These are phyloP conservation scores for Drosophila mayri DNA, from an alignment of 1,140 invertebrate species.

Conservation along the genomic window DNA sequence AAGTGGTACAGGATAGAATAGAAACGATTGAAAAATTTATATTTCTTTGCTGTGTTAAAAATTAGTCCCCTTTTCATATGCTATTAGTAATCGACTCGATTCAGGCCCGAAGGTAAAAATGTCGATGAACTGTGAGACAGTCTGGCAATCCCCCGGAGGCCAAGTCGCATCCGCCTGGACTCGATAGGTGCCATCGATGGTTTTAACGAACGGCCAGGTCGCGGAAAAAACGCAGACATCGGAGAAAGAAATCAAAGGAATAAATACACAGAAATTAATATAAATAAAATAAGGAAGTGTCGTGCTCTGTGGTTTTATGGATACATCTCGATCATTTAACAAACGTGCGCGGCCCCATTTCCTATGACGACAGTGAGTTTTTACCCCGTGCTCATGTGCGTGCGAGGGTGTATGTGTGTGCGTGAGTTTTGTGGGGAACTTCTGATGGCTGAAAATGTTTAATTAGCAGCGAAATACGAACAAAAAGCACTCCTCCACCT, in stretches of 20 bases:
- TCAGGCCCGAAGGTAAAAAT: neutral
- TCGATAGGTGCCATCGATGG: constrained; percentile 18
- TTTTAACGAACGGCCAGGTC: constrained; percentile 19
- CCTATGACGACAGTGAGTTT: constrained; percentile 82
- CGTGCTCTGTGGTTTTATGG: constrained; percentile 54
- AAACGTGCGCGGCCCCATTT: constrained; percentile 54
- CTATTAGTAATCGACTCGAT: neutral
- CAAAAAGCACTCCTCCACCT: constrained; percentile 44
- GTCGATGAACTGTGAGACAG: neutral
- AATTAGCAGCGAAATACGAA: constrained; percentile 70
- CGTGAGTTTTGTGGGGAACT: constrained; percentile 58
- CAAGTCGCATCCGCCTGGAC: neutral
- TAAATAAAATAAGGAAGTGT: constrained; percentile 45
- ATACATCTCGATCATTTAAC: constrained; percentile 35
- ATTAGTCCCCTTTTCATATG: too few relatives aligned
- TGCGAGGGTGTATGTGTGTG: constrained; percentile 60
- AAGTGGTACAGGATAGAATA: neutral
- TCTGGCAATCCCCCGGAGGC: neutral
- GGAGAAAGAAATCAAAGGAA: constrained; percentile 59
- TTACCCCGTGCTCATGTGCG: constrained; percentile 34
- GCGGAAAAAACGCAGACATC: constrained; percentile 63
- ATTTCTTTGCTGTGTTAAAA: neutral
- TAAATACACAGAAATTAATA: constrained; percentile 61
- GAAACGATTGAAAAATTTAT: neutral
- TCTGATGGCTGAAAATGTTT: constrained; percentile 74